phyloP scores from a whole-genome alignment of 1,140 invertebrate species.

The Danaus plexippus region DNA sequence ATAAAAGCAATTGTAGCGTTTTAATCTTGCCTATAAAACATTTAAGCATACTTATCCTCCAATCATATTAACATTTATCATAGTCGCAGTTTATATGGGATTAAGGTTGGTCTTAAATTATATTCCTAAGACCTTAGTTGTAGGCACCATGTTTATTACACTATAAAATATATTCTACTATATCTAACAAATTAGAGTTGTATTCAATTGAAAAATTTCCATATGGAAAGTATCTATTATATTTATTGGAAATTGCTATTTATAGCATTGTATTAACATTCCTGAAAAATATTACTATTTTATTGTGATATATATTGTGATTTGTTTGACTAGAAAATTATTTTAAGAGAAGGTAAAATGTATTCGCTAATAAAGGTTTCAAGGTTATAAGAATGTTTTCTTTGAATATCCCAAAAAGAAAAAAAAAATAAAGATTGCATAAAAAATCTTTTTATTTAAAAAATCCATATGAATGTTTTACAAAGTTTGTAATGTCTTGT shows the following conservation, averaged over 20 bases:
- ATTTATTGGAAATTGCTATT: background rate
- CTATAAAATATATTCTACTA: background rate
- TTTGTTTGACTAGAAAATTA: constrained; percentile 5
- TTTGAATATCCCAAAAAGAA: background rate
- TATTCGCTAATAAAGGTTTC: constrained; percentile 24
- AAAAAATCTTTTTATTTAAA: constrained; percentile 62
- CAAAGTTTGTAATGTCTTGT: constrained; percentile 49
- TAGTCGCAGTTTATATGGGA: background rate
- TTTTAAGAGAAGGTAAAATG: constrained; percentile 9
- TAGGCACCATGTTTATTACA: background rate
- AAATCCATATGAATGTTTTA: constrained; percentile 72
- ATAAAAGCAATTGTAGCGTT: too few relatives aligned
- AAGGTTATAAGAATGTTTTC: constrained; percentile 17
- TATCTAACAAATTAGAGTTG: too few relatives aligned
- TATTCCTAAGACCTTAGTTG: constrained; percentile 1
- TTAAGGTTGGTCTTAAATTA: background rate
- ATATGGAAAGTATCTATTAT: constrained; percentile 1
- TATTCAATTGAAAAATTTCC: too few relatives aligned
- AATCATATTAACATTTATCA: too few relatives aligned
- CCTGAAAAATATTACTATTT: constrained; percentile 7
- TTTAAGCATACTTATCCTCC: too few relatives aligned
- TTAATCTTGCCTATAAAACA: too few relatives aligned
- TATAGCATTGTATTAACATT: background rate
- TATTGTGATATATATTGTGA: constrained; percentile 12
- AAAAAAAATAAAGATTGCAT: background rate